Conservation (phyloP, 2,797 vertebrate genomes). For the Masticophis lateralis region DNA sequence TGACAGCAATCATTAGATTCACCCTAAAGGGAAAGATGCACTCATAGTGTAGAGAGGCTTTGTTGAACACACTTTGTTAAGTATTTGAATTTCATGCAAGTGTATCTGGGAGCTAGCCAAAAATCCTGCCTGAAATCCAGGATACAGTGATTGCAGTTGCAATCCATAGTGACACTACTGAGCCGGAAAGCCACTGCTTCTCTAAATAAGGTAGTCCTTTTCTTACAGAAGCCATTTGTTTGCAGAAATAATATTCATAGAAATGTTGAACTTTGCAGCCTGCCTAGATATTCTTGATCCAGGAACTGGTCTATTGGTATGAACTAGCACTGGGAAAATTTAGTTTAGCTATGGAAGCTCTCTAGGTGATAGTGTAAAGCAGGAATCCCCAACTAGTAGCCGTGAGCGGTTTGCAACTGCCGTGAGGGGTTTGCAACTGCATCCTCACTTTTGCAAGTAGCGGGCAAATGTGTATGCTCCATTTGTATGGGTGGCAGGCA, state of each 20-base stretch:
- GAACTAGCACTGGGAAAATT: neutral
- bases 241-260: neutral
- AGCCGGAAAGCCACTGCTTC: neutral
- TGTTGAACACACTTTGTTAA: neutral
- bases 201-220: neutral
- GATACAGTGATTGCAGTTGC: neutral
- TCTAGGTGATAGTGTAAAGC: no score
- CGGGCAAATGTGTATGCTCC: neutral
- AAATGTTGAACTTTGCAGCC: neutral
- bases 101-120: neutral
- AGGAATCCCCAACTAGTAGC: neutral
- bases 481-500: no score
- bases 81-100: neutral
- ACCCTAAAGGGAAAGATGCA: neutral
- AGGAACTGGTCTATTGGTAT: neutral
- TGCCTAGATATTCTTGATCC: neutral
- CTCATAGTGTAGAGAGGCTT: neutral
- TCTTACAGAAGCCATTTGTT: neutral
- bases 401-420: neutral
- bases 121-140: neutral
- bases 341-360: neutral
- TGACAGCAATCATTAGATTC: neutral
- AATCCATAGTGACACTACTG: neutral
- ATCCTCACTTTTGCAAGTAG: neutral
- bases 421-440: neutral